Conservation (phyloP, 2,113 vertebrate species). For the Numenius arquata region DNA sequence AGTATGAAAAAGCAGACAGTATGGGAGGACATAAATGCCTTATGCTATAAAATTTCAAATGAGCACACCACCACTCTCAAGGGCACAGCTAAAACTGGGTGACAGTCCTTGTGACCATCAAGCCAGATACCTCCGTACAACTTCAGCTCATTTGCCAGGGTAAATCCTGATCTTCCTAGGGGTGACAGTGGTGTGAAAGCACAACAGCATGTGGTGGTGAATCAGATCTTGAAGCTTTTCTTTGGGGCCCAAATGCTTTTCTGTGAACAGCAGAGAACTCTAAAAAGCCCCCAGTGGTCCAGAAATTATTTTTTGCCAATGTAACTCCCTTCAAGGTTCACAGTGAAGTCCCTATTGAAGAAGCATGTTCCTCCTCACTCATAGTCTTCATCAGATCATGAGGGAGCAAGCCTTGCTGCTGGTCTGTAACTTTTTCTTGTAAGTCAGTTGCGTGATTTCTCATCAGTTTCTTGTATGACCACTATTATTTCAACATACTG, state of each 20-base stretch:
- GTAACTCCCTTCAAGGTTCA: background rate
- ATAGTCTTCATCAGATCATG: background rate
- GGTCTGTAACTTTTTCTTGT: background rate
- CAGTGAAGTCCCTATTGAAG: background rate
- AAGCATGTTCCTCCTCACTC: background rate
- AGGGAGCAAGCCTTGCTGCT: background rate
- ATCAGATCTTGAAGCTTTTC: background rate
- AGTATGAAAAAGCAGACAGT: background rate
- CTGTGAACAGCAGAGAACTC: background rate
- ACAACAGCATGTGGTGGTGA: background rate
- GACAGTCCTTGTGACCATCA: background rate
- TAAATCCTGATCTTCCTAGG: background rate
- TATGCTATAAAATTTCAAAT: background rate
- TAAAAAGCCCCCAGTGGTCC: background rate
- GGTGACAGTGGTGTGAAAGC: background rate
- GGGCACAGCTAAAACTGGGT: background rate
- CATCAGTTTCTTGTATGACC: background rate
- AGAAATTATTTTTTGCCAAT: background rate
- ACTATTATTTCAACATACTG: background rate
- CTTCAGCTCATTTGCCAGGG: background rate
- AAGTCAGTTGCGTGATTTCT: background rate
- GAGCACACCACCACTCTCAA: background rate
- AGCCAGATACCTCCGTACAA: background rate
- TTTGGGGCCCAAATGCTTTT: background rate
- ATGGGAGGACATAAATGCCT: background rate